Base-by-base conservation (phyloP, 2,113 vertebrate genomes). In the Panthera leo region DNA sequence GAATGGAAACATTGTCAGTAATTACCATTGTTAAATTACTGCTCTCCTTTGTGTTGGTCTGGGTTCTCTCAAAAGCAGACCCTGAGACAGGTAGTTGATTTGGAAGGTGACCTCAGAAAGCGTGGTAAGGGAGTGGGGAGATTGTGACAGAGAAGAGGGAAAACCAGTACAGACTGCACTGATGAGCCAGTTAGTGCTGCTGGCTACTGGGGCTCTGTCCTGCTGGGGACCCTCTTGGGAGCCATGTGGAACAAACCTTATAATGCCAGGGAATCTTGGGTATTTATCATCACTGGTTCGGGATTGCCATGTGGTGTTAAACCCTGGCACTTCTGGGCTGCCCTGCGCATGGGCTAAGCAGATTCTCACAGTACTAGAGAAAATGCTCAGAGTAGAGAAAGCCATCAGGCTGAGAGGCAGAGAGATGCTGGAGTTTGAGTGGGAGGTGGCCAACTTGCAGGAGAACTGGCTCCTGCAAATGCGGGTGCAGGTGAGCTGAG, bases 21-120 rank as follows among this genome's bases (percentile, higher is more conserved):
- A 48, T 31, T 31, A n/a, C 31, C 31, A 5, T 36, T 89, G 68
- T 63, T 36, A 36, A 63, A n/a, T n/a, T 42, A 78, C 82, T 31
- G 0, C 9, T 79, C 21, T 63, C 39, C 48, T 53, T 90, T 89
- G 53, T 71, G n/a, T 80, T 61, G 34, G 80, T 45, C 89, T 63
- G 31, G 25, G 21, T 71, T 94, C 3, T 34, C 65, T 18, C 10
- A 5, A 79, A 73, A 82, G 55, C 89, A 82, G 53, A 71, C 7
- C 21, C 2, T 51, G 39, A 78, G 45, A 10, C 42, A 71, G 39
- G 16, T 29, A 29, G n/a, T 89, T 92, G 53, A 79, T 53, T 42
- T 79, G 63, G n/a, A 51, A 71, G 27, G 11, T 94, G 65, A 94
- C n/a, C 27, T 63, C 39, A n/a, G 65, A 83, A 65, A 55, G n/a